These are phyloP conservation scores for Mormyrus iriodes DNA, from an alignment of 2,113 vertebrate genomes.

Conservation along the genomic window DNA sequence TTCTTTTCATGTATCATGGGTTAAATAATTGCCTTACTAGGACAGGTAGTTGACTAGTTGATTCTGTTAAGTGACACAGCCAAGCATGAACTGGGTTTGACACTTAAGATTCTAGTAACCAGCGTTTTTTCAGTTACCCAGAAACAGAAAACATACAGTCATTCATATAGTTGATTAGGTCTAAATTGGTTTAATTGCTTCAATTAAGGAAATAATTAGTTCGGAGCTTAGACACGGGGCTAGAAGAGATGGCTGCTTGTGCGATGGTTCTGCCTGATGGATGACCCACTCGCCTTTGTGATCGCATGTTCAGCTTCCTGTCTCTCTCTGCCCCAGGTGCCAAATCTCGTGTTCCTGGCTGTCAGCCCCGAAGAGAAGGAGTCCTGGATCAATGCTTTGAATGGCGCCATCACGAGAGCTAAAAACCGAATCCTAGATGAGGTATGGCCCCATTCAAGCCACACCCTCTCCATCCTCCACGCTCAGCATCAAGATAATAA, in stretches of 20 bases:
- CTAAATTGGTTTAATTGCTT: background rate
- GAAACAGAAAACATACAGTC: background rate
- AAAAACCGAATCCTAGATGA: constrained; percentile 87
- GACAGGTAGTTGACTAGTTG: background rate
- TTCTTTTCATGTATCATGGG: background rate
- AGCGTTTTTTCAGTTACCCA: background rate
- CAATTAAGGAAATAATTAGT: background rate
- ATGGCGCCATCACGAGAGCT: constrained; percentile 76
- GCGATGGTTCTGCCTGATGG: background rate
- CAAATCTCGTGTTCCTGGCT: constrained; percentile 87
- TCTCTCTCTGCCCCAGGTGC: constrained; percentile 58
- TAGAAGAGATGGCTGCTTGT: background rate
- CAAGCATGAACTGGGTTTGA: background rate
- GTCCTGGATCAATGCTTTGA: constrained; percentile 84
- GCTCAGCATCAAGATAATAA: background rate
- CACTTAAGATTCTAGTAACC: background rate
- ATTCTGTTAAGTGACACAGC: background rate
- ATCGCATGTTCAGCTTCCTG: background rate
- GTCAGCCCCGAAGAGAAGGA: constrained; percentile 97
- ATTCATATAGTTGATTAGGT: background rate
- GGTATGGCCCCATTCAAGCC: constrained; percentile 49
- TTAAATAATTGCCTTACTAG: background rate
- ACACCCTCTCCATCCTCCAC: background rate
- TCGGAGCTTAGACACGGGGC: background rate
- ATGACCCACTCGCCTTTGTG: background rate